A percentile compares a stretch with the other conserved stretches of the same genome.
phyloP scores from a whole-genome alignment of 2,797 vertebrate genomes.

The Tenualosa ilisha region DNA sequence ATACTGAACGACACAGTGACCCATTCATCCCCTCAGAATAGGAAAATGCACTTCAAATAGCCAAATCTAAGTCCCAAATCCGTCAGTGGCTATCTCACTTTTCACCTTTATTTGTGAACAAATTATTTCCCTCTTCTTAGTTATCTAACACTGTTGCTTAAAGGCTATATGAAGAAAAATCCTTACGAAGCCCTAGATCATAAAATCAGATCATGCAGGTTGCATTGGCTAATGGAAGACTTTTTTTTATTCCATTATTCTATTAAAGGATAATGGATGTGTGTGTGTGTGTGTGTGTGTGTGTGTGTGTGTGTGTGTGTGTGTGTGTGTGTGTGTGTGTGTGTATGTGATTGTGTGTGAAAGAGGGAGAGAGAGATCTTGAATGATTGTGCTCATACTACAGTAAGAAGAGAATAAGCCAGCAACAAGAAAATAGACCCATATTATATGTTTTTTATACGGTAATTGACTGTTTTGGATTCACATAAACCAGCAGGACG shows the following conservation, averaged over 20 bases:
- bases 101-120: conserved; percentile 19
- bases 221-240: background rate
- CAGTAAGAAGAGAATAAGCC: too few species aligned
- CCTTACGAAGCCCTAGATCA: background rate
- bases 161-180: background rate
- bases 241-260: background rate
- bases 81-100: background rate
- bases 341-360: too few species aligned
- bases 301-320: too few species aligned
- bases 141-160: background rate
- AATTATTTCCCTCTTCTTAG: background rate
- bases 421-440: too few species aligned
- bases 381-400: too few species aligned
- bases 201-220: background rate
- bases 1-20: background rate
- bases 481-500: background rate
- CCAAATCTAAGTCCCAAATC: conserved; percentile 20
- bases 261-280: too few species aligned
- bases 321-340: too few species aligned
- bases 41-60: background rate
- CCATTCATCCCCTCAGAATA: background rate
- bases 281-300: too few species aligned
- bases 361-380: too few species aligned
- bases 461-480: background rate
- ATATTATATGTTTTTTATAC: too few species aligned